Evolutionary conservation across 2,797 vertebrate species (phyloP).

Genomic region (Alcedo quadribrachys): DNA sequence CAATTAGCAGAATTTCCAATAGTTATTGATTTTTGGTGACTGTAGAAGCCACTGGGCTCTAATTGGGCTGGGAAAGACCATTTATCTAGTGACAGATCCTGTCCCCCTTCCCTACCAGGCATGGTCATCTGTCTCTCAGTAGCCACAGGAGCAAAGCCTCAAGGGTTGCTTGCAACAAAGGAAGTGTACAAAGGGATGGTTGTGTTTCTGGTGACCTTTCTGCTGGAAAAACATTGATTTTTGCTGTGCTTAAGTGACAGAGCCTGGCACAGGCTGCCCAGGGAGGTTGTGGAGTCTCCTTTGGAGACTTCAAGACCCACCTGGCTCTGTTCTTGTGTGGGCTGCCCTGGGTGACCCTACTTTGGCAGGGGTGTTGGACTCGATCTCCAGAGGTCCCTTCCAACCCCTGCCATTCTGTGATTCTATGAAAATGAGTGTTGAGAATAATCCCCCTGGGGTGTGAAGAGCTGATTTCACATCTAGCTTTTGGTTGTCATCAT

Average conservation of each 20-base stretch:
- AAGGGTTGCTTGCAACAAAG: neutral
- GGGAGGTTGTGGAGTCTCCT: too few relatives aligned
- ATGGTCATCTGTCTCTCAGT: accelerated
- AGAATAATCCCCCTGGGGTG: neutral
- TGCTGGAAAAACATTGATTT: neutral
- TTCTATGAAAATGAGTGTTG: neutral
- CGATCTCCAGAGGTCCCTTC: too few relatives aligned
- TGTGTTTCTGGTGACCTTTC: neutral
- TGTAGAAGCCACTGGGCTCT: neutral
- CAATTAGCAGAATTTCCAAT: neutral
- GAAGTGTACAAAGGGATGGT: neutral
- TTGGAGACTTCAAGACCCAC: too few relatives aligned
- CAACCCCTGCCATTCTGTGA: too few relatives aligned
- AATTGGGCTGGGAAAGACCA: neutral
- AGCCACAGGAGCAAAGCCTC: accelerated
- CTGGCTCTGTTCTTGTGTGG: too few relatives aligned
- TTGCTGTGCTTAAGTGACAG: neutral
- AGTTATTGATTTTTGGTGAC: neutral
- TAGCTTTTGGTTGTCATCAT: neutral
- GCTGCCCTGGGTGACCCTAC: too few relatives aligned
- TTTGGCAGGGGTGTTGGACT: too few relatives aligned
- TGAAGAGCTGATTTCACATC: neutral
- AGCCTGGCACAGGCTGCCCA: too few relatives aligned
- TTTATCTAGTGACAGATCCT: neutral
- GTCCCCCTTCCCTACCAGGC: neutral